These are phyloP conservation scores for Andrena trimmerana DNA, from an alignment of 2,888 invertebrate genomes.

Conservation along the genomic window DNA sequence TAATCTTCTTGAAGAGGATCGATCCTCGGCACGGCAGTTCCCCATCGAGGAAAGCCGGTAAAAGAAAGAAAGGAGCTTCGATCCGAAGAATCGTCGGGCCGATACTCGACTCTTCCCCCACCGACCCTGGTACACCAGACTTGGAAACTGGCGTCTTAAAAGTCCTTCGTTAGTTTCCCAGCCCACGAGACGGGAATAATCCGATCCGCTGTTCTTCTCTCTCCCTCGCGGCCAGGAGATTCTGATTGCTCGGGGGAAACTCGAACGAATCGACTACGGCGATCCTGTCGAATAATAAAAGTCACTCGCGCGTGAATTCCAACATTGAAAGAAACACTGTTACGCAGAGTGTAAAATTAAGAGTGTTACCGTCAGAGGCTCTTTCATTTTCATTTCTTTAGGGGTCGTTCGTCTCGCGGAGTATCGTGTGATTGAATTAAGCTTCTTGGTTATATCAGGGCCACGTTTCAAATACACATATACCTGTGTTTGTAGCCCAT, in stretches of 20 bases:
- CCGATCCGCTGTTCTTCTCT: conserved; percentile 66
- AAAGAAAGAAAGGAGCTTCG: conserved; percentile 60
- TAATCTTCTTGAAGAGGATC: conserved; percentile 67
- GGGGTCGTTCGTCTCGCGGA: background rate
- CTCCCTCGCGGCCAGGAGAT: conserved; percentile 25
- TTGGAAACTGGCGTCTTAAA: conserved; percentile 73
- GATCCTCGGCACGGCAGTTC: conserved; percentile 48
- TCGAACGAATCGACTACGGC: conserved; percentile 32
- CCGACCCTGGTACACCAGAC: conserved; percentile 60
- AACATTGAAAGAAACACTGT: conserved; percentile 21
- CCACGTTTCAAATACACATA: no score
- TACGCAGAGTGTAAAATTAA: background rate
- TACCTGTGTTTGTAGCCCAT: no score
- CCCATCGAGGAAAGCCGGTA: conserved; percentile 44
- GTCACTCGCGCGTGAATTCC: conserved; percentile 52
- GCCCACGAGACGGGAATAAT: conserved; percentile 75
- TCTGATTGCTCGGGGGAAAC: conserved; percentile 48
- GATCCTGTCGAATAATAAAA: conserved; percentile 48
- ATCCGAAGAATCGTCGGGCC: conserved; percentile 62
- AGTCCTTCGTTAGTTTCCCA: conserved; percentile 78
- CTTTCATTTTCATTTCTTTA: background rate
- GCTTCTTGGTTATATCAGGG: no score
- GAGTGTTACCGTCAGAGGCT: background rate
- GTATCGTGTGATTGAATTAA: background rate
- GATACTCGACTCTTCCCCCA: conserved; percentile 55